Conservation (phyloP, 2,113 vertebrate species). For the Chroicocephalus ridibundus region DNA sequence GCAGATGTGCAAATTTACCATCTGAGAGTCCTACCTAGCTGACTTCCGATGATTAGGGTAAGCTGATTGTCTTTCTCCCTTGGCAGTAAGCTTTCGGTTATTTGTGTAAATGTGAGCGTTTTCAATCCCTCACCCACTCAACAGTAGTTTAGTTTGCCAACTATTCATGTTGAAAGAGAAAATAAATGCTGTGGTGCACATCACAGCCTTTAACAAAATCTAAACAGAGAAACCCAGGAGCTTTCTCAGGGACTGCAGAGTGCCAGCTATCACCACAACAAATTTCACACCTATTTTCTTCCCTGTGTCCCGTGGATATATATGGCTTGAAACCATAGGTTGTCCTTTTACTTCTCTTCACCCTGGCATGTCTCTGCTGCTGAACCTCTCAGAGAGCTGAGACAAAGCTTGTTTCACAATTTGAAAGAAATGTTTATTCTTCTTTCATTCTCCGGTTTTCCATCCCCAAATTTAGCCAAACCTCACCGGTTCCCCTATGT, state of each 20-base stretch:
- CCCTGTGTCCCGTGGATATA: background rate
- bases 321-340: background rate
- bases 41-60: background rate
- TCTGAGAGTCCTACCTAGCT: background rate
- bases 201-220: background rate
- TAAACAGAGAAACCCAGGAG: background rate
- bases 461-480: background rate
- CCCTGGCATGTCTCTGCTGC: background rate
- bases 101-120: background rate
- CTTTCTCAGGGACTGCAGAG: background rate
- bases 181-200: background rate
- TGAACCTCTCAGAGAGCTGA: background rate
- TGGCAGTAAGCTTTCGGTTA: background rate
- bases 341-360: background rate
- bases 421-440: background rate
- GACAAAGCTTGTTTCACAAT: background rate
- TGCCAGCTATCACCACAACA: background rate
- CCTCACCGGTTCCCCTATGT: background rate
- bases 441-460: background rate
- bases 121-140: background rate
- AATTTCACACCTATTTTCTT: background rate
- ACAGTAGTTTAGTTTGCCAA: background rate
- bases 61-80: constrained; percentile 16
- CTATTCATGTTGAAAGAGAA: background rate
- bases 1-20: background rate